Evolutionary conservation across 1,140 invertebrate genomes (phyloP), one percentile per base, ranked within the genome.

Genomic region (Ladona fulva): DNA sequence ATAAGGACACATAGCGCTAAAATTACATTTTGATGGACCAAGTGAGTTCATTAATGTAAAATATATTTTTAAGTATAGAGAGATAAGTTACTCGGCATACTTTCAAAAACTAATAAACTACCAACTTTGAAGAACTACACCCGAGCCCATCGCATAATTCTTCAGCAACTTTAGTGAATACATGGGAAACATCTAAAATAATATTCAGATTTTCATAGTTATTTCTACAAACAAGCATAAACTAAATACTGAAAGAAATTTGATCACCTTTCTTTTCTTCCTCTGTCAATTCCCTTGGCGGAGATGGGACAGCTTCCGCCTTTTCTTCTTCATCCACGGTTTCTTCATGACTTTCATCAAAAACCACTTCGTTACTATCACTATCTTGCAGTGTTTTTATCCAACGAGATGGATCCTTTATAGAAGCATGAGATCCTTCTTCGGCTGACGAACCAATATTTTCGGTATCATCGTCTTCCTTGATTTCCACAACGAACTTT

Each of bases 251-350:
- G 19, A 19, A 78, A n/a, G 75, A 74, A 5, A 0, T 52, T 74
- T 74, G 75, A 6, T 76, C 24, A 89, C 89, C 89, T 88, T 91
- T 89, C 82, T 87, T 84, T 81, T 91, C 85, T 82, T 90, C 87
- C 11, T 86, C 84, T 73, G 89, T 88, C 10, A 91, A 81, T 79
- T 88, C 87, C 76, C 87, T 85, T 79, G 85, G 84, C 25, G 84
- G 81, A 78, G 87, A 85, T 86, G 76, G 25, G 85, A 66, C 52
- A 66, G n/a, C 52, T 22, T 66, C 52, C 16, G 52, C 86, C 59
- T 76, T n/a, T 66, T 79, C 75, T 25, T 76, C 42, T 24, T 59
- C 29, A 75, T 86, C 85, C 16, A 83, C 80, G 52, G 83, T 82
- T 11, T 87, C 85, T 78, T 88, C 86, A 74, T 83, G 79, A 78